Base-by-base conservation (phyloP, 1,140 invertebrate species). In the Zaprionus africanus region DNA sequence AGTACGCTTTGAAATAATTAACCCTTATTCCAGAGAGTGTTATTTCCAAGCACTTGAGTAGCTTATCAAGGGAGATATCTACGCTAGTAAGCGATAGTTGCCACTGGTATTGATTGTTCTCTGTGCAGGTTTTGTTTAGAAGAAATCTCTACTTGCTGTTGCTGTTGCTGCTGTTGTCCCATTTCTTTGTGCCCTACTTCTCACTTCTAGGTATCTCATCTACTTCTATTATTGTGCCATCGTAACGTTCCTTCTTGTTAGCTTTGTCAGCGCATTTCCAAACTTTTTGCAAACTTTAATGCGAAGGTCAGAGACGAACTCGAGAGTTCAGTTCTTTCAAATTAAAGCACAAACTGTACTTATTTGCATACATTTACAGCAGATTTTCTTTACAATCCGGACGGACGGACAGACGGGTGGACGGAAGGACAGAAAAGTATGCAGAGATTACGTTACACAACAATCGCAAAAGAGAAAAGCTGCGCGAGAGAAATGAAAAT, bases 291-390 rank as follows among this genome's bases (percentile, higher is more conserved):
- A 5, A 64, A 69, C 76, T 76, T 82, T 75, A 86, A 86, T 57
- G 73, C 63, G 34, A 68, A 78, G 79, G 82, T 83, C 80, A 43
- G 41, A 43, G 41, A 7, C 15, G 65, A 43, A 63, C 59, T 51
- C 22, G 65, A 65, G 22, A 54, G 31, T 71, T 69, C 59, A 67
- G 57, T 67, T 61, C 57, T 46, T 43, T 54, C 36, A 72, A 83
- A 81, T 84, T 85, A 81, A 84, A 68, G 78, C 64, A 70, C 54
- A 79, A 70, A 76, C 60, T 73, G 70, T 78, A 76, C 61, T 87
- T 90, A 88, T 88, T 88, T 88, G 81, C 84, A 90, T 88, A 90
- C 43, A 84, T 81, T 88, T 81, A 64, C 53, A 69, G 69, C 60
- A 64, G 80, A 88, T 83, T 88, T 87, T 81, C 67, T 61, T 64